Evolutionary conservation across 2,797 vertebrate species (phyloP).

Genomic region (Tragelaphus oryx): DNA sequence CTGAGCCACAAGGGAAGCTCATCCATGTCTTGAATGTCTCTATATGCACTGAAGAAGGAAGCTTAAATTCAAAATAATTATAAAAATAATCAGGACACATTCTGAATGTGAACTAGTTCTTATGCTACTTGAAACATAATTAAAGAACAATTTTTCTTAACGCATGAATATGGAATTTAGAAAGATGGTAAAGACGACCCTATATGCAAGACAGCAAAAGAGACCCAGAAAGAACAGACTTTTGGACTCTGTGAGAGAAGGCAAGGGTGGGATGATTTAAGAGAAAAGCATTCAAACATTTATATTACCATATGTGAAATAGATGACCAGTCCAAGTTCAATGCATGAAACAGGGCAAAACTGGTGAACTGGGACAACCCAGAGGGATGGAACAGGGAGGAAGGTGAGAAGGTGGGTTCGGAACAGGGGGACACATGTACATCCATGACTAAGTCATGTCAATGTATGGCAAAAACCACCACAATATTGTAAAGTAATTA

Average conservation of each 20-base stretch:
- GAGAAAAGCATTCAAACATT: background rate
- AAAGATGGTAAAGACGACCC: background rate
- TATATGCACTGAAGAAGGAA: background rate
- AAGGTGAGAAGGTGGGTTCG: fast-evolving
- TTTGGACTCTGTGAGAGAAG: background rate
- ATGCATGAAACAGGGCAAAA: background rate
- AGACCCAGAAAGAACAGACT: background rate
- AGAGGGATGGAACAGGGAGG: background rate
- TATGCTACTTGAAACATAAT: background rate
- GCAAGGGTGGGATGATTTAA: background rate
- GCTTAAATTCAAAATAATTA: background rate
- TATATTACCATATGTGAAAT: background rate
- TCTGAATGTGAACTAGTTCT: background rate
- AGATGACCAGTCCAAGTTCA: background rate
- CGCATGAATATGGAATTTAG: background rate
- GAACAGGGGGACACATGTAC: background rate
- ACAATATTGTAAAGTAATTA: background rate
- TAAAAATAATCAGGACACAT: background rate
- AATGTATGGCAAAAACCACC: background rate
- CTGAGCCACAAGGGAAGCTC: background rate
- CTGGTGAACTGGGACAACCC: background rate
- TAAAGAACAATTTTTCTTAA: background rate
- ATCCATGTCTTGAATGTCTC: background rate
- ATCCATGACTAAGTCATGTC: background rate
- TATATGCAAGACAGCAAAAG: background rate